A percentile compares a stretch with the other conserved stretches of the same genome.
Conservation (phyloP, 1,140 invertebrate species). For the Macrotrachela quadricornifera region DNA sequence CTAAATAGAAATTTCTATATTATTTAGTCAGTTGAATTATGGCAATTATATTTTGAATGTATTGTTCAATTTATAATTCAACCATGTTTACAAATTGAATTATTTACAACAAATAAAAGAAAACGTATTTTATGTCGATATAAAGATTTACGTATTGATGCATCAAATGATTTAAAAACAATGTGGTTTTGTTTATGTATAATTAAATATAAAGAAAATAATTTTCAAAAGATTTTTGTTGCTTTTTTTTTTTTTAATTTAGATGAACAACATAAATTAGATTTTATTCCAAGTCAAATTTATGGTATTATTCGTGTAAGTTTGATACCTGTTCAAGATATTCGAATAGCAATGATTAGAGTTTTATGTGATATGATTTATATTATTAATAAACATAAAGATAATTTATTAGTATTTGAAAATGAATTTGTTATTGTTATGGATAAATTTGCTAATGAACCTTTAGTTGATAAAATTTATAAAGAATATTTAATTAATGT, state of each 20-base stretch:
- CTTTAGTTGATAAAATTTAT: not conserved
- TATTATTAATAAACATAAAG: not conserved
- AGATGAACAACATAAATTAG: not conserved
- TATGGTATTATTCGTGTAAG: not conserved
- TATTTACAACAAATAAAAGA: not conserved
- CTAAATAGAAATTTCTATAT: too few species aligned
- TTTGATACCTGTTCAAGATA: not conserved
- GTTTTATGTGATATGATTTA: constrained; percentile 7
- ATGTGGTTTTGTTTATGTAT: constrained; percentile 7
- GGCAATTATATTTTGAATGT: constrained; percentile 7
- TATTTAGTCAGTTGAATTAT: not conserved
- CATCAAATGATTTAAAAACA: not conserved
- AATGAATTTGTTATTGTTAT: not conserved
- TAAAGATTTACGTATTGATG: not conserved
- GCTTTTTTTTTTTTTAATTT: too few species aligned
- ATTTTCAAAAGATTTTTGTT: not conserved
- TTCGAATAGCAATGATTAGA: not conserved
- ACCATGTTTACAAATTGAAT: constrained; percentile 1
- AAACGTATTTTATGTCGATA: not conserved
- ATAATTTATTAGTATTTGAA: not conserved
- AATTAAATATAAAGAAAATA: too few species aligned
- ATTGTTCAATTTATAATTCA: constrained; percentile 1
- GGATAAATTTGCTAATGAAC: not conserved
- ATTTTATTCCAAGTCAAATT: constrained; percentile 1
- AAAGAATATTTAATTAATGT: not conserved